Base-by-base conservation (phyloP, 2,113 vertebrate genomes). In the Prunella fulvescens region DNA sequence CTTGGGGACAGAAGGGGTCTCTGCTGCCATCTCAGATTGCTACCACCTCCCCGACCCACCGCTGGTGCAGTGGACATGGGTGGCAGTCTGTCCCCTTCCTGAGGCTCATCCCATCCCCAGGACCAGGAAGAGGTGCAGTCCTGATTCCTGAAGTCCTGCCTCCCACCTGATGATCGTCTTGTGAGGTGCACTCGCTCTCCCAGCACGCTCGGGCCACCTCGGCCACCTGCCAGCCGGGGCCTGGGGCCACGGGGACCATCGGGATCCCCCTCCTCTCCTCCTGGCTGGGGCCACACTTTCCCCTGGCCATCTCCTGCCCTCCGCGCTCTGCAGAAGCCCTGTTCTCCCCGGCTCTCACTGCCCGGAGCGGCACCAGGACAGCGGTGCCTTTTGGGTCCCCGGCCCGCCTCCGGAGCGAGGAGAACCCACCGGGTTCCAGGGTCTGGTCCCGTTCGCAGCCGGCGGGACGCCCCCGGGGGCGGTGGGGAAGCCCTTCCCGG, bases 391-490 rank as follows among this genome's bases (percentile, higher is more conserved):
- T 10, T 33, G 37, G 14, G 10, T 33, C 19, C 12, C 39, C n/a
- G 23, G 10, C 15, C 7, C 10, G 3, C 2, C 6, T 8, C 19
- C 15, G 4, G 18, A 57, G 35, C 5, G 12, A 50, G 33, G 5
- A 51, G 11, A 33, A 5, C 39, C 13, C 33, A 12, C 4, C 2
- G 9, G 5, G 7, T 1, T 3, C 17, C 18, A 1, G 11, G 2
- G 4, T 18, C 10, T 0, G 9, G 4, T 31, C 51, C 17, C 9
- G 8, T 5, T 35, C 24, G 33, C 11, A 10, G 56, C 40, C 29
- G 2, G 19, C 18, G 29, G 50, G 57, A 18, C 40, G 13, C 35
- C 20, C 11, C 25, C 12, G 19, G 18, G 24, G 31, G 33, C 17
- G 6, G 29, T 0, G 81, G 88, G 78, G 56, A 81, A 82, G 42